These are phyloP conservation scores for Zingel zingel DNA, from an alignment of 2,113 vertebrate species.

Conservation along the genomic window DNA sequence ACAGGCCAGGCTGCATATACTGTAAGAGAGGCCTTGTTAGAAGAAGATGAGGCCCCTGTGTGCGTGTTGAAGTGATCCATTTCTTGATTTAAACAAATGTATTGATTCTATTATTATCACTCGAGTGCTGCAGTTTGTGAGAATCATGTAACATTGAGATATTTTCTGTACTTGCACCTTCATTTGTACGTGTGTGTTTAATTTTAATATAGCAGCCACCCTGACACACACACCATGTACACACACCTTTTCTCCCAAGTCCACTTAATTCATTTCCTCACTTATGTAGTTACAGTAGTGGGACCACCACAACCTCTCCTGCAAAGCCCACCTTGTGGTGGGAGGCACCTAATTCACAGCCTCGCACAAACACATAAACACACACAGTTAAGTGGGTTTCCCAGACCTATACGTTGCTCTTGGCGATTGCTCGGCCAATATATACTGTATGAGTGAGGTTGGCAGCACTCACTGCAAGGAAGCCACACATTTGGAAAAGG, in stretches of 20 bases:
- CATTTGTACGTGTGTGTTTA: not conserved
- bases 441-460: slow-evolving; percentile 45
- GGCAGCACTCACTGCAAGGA: slow-evolving; percentile 55
- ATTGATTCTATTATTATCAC: slow-evolving; percentile 1
- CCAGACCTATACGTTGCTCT: slow-evolving; percentile 56
- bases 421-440: slow-evolving; percentile 37
- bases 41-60: slow-evolving; percentile 66
- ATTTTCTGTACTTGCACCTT: not conserved
- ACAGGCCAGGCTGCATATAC: slow-evolving; percentile 76
- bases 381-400: slow-evolving; percentile 53
- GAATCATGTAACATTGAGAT: not conserved
- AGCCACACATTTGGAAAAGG: slow-evolving; percentile 44
- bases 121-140: not conserved
- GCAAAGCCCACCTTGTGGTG: slow-evolving; percentile 69
- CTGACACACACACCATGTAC: slow-evolving; percentile 14
- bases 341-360: slow-evolving; percentile 59
- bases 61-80: slow-evolving; percentile 8
- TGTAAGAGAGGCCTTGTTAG: slow-evolving; percentile 82
- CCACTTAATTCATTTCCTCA: slow-evolving; percentile 77
- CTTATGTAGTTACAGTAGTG: slow-evolving; percentile 68
- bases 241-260: slow-evolving; percentile 44
- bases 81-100: slow-evolving; percentile 35
- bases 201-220: slow-evolving; percentile 22
- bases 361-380: slow-evolving; percentile 66
- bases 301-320: slow-evolving; percentile 65